Base-by-base conservation (phyloP, 2,797 vertebrate genomes). In the Phaenicophaeus curvirostris region DNA sequence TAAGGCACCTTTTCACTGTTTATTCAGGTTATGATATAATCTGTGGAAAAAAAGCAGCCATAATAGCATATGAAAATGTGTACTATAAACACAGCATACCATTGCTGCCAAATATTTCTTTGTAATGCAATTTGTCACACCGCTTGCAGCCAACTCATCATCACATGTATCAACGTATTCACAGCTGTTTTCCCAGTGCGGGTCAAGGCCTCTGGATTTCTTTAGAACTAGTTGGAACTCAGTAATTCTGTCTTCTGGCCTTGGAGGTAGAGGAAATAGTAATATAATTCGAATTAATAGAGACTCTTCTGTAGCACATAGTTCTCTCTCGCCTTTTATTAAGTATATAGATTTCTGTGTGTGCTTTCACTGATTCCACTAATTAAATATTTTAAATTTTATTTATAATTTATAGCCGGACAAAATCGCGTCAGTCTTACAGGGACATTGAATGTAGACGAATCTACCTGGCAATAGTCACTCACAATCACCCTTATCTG, bases 101-200 rank as follows among this genome's bases (percentile, higher is more conserved):
- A 35, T 77, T 86, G 79, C 87, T 90, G 93, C 89, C 91, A 94
- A 59, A 55, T 87, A 75, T 73, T 72, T 63, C 94, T 93, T 95
- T 91, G 87, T 95, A 87, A 67, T 25, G 48, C 79, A 76, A 37
- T 96, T 95, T 93, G 76, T 93, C 89, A 31, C 15, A 55, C 69
- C 84, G 73, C 82, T 92, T 50, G 17, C 87, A 89, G 93, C 69
- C 89, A 95, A 2, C 87, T 81, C 75, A 11, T 87, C 85, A 42
- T 5, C 85, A 80, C 10, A 2, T 66, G 65, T 80, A 78, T 78
- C 92, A 78, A 11, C 35, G 8, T 41, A 50, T 59, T 59, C 85
- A 68, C 88, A 81, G 89, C 91, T 75, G 65, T 37, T 79, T 85
- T 85, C 85, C 59, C 77, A 69, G 73, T 8, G 51, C 84, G 94